Evolutionary conservation across 2,888 invertebrate species (phyloP).

Genomic region (Zelleria hepariella): DNA sequence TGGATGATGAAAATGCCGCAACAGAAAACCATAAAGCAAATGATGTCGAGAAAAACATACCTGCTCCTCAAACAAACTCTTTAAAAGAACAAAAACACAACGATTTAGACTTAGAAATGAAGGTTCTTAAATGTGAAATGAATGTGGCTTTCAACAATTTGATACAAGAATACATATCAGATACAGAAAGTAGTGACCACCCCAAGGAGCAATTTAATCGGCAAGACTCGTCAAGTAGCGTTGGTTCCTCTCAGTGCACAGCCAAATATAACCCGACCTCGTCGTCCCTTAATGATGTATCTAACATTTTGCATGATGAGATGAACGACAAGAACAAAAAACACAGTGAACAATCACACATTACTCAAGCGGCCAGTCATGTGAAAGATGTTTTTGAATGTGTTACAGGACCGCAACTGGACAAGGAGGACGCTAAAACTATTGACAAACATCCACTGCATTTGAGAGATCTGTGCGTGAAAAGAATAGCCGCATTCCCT

Average conservation of each 20-base stretch:
- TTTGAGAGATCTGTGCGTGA: conserved; percentile 76
- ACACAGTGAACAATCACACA: conserved; percentile 20
- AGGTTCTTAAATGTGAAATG: conserved; percentile 58
- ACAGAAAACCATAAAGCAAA: neutral
- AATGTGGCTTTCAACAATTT: conserved; percentile 62
- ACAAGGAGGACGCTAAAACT: conserved; percentile 15
- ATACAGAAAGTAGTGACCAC: conserved; percentile 42
- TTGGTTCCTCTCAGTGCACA: conserved; percentile 79
- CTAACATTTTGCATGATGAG: conserved; percentile 68
- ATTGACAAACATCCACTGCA: conserved; percentile 46
- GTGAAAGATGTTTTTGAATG: conserved; percentile 60
- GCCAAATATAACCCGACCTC: conserved; percentile 76
- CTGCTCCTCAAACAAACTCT: neutral
- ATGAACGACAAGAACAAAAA: conserved; percentile 24
- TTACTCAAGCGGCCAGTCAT: conserved; percentile 30
- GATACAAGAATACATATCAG: conserved; percentile 52
- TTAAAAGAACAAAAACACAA: neutral
- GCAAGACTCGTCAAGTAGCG: conserved; percentile 74
- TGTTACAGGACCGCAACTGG: conserved; percentile 41
- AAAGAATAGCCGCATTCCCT: conserved; percentile 76
- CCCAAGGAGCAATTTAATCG: conserved; percentile 47
- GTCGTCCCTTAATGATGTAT: conserved; percentile 74
- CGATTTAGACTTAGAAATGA: conserved; percentile 48
- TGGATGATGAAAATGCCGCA: conserved; percentile 20
- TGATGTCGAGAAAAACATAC: neutral